Base-by-base conservation (phyloP, 2,888 invertebrate species). In the Harpagoxenus sublaevis region DNA sequence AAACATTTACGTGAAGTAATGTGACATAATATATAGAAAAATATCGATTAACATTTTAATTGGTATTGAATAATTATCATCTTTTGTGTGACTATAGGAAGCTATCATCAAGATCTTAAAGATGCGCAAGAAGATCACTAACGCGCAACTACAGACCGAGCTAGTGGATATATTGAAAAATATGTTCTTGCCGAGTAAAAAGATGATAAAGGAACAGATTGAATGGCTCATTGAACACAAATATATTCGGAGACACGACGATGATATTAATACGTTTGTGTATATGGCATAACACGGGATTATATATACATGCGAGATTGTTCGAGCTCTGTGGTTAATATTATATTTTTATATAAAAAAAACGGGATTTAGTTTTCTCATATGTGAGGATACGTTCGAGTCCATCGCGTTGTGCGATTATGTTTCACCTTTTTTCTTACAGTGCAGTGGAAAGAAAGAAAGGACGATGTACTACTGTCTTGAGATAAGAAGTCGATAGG, bases 221-320 rank as follows among this genome's bases (percentile, higher is more conserved):
- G 99, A 99, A 95, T 99, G 99, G 99, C 97, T 99, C 65, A 99
- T 99, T 89, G 99, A 99, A 95, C 98, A 99, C 95, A 99, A 99
- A 95, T 99, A 99, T 95, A 99, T 99, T 98, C 96, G 97, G 86
- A 96, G 99, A 91, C 99, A 99, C 95, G 99, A 99, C 93, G 98
- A 99, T 92, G 99, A 99, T 95, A 99, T 99, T 94, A 99, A 99
- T 95, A 98, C 98, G 93, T 99, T 99, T 96, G 98, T 99, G 95
- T 99, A 99, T 95, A 98, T 99, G 97, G 99, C 99, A 96, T 99
- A 96, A 96, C 93, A 86, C 88, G 85, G 89, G 86, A 90, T 91
- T 89, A 90, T 87, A 86, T 75, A 90, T 87, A 86, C 86, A 35
- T 86, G 85, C 78, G 86, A 85, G 81, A 85, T 85, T 87, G 83